Conservation (phyloP, 2,113 vertebrate genomes). For the Zosterops pallidus region DNA sequence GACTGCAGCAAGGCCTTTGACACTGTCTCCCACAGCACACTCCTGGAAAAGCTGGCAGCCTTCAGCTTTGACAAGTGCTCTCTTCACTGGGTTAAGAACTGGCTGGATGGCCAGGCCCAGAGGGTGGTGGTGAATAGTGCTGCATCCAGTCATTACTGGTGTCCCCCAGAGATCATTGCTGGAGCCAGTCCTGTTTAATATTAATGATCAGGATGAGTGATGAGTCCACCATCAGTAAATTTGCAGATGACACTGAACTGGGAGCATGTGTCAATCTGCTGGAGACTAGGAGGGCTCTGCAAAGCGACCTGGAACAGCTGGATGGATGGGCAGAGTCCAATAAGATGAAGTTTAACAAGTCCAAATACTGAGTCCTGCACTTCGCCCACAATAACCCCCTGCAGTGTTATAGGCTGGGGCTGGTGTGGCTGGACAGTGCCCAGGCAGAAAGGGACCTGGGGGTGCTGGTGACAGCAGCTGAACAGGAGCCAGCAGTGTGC, state of each 20-base stretch:
- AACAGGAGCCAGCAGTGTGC: background rate
- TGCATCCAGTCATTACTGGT: background rate
- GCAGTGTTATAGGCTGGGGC: accelerated
- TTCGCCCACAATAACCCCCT: background rate
- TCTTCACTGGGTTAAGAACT: background rate
- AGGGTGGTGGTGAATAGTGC: accelerated
- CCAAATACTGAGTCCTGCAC: accelerated
- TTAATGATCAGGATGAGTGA: background rate
- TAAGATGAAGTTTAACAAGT: no score
- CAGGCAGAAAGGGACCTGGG: background rate
- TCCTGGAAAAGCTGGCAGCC: background rate
- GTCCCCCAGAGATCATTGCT: background rate
- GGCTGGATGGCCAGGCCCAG: background rate
- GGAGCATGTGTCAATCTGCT: background rate
- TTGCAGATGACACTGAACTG: background rate
- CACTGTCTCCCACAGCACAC: background rate
- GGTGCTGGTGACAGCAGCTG: accelerated
- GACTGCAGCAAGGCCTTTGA: background rate
- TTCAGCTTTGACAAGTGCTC: background rate
- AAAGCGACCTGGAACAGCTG: background rate
- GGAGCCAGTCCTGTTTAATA: background rate
- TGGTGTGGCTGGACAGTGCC: no score
- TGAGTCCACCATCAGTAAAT: background rate
- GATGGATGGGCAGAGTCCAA: background rate
- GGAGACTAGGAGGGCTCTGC: background rate